These are phyloP conservation scores for Globodera rostochiensis DNA, from an alignment of 1,140 invertebrate species.

Conservation along the genomic window DNA sequence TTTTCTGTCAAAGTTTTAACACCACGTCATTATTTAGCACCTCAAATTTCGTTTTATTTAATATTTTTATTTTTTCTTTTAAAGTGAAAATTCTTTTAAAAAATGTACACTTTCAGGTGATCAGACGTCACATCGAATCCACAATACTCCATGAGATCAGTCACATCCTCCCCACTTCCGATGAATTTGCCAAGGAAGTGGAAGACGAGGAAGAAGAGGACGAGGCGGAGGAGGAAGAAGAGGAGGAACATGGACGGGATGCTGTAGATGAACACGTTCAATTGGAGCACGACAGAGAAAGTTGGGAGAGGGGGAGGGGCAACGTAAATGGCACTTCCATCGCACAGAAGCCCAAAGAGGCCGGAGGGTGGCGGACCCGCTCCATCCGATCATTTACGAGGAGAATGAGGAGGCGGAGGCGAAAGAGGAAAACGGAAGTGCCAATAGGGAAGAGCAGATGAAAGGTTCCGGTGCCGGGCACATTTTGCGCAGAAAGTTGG, in stretches of 20 bases:
- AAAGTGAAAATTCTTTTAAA: conserved; percentile 13
- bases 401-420: conserved; percentile 27
- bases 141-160: conserved; percentile 65
- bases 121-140: conserved; percentile 65
- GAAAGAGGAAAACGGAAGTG: conserved; percentile 21
- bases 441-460: background rate
- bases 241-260: background rate
- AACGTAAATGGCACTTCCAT: background rate
- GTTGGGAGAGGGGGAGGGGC: background rate
- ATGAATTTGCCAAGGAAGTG: conserved; percentile 65
- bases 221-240: conserved; percentile 12
- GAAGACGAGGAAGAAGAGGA: conserved; percentile 56
- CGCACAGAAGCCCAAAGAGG: background rate
- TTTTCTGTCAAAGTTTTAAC: background rate
- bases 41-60: background rate
- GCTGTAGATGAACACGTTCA: background rate
- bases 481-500: background rate
- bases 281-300: background rate
- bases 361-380: background rate
- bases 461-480: background rate
- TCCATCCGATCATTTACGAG: conserved; percentile 25
- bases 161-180: conserved; percentile 64
- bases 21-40: background rate
- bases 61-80: no score
- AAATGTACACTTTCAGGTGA: conserved; percentile 55